phyloP scores from a whole-genome alignment of 2,888 invertebrate genomes.

The Scaptodrosophila latifasciaeformis region DNA sequence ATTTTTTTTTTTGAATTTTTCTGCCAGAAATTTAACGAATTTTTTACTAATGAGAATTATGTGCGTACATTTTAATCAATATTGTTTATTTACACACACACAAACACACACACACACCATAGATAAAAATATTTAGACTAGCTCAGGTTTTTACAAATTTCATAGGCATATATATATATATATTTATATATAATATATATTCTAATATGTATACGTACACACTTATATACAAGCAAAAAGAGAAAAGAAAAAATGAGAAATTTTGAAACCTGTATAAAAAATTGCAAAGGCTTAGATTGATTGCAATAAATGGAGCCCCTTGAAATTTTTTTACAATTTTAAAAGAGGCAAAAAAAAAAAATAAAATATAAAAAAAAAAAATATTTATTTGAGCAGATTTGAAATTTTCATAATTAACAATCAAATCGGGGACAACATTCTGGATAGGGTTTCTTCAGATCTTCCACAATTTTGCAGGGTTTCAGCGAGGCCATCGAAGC shows the following conservation, averaged over 20 bases:
- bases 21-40: constrained; percentile 13
- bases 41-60: constrained; percentile 1
- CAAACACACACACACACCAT: constrained; percentile 41
- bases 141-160: constrained; percentile 53
- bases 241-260: no score
- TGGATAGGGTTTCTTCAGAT: constrained; percentile 51
- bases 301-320: no score
- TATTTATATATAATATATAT: constrained; percentile 16
- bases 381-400: no score
- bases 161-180: constrained; percentile 22
- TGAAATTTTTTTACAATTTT: no score
- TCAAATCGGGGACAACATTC: constrained; percentile 46
- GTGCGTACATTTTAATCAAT: constrained; percentile 10
- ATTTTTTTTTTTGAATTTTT: no score
- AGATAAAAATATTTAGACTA: constrained; percentile 68
- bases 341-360: no score
- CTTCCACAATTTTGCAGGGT: constrained; percentile 42
- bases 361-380: no score
- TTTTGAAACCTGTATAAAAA: no score
- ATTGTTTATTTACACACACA: neutral
- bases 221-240: constrained; percentile 25
- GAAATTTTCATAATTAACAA: neutral
- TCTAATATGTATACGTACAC: constrained; percentile 20
- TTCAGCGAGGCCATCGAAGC: constrained; percentile 10
- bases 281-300: no score